Base-by-base conservation (phyloP, 2,113 vertebrate genomes). In the Speoplatyrhinus poulsoni region DNA sequence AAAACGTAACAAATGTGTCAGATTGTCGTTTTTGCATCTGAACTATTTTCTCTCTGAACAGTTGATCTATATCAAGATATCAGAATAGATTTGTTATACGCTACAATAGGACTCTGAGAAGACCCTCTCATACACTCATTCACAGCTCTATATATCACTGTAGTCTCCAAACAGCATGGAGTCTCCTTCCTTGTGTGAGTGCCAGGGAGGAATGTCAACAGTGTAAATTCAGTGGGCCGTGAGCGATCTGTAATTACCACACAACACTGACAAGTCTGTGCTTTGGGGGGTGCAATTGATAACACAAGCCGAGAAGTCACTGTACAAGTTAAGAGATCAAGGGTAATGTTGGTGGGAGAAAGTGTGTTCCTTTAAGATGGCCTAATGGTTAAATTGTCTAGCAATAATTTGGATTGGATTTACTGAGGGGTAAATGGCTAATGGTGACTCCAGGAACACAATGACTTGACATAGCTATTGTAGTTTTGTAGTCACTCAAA, bases 161-260 rank as follows among this genome's bases (percentile, higher is more conserved):
- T 73, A 70, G 56, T 46, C 15, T 12, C 69, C 57, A 3, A 8
- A 1, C 73, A 49, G 61, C 4, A 53, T 6, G 62, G 46, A 41
- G 59, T 10, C 66, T 70, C 47, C 17, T 53, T 36, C 26, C 33
- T 6, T 6, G 9, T 58, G 66, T 76, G 57, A 49, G 47, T 57
- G 48, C 65, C 57, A 17, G 13, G 9, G 65, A 61, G 46, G 48
- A 19, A 1, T 4, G 58, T 32, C 36, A 52, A 41, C 36, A 60
- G 55, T 32, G 36, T 33, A 6, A 4, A 60, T 53, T 64, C 49
- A 48, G 0, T 19, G 9, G 52, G 50, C 17, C 33, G 12, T 9
- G 63, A 64, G 41, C 26, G 12, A 50, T 66, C 69, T 67, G 58
- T 60, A 60, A 73, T 75, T 80, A 69, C 15, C 11, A 4, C 4